Evolutionary conservation across 2,113 vertebrate species (phyloP), one percentile per base, ranked within the genome.

Genomic region (Catharus bicknelli): DNA sequence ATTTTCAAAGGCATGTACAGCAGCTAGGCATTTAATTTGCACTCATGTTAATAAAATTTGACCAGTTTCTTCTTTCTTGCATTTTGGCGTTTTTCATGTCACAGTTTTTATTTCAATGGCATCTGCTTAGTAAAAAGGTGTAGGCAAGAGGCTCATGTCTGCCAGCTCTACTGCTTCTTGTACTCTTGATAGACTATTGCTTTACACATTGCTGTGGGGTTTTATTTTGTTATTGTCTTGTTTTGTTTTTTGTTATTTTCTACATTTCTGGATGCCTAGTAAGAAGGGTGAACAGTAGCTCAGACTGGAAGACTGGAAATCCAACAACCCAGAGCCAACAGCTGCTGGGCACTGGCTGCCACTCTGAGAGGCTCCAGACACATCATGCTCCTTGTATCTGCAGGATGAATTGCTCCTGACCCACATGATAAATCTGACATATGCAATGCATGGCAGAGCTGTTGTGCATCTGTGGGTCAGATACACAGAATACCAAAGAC

Each of bases 21-120:
- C 50, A 92, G 23, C 68, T 74, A 91, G 54, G 47, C 59, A 91
- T 76, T 89, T 91, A 74, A 86, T 91, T 88, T 94, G 64, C 51
- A 50, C 13, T 86, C 57, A 34, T 4, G 0, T 67, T 90, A 80
- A 50, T 57, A 51, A 55, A 86, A 79, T 90, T 82, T 85, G 77
- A 76, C 67, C 20, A 10, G 4, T 67, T 90, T 72, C 48, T 36
- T 70, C 55, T 78, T 83, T 77, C 32, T 74, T 88, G 22, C 29
- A 90, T 93, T 94, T 86, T 76, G 48, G 72, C 16, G 43, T 80
- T 42, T 91, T 91, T 85, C 25, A 26, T 83, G 74, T 90, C 48
- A 64, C 50, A 64, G n/a, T 43, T 91, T 91, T 85, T 90, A 30
- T 83, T 88, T 92, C 82, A 69, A 3, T 84, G 87, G 68, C 30